phyloP scores from a whole-genome alignment of 2,113 vertebrate genomes.

The Notothenia coriiceps region DNA sequence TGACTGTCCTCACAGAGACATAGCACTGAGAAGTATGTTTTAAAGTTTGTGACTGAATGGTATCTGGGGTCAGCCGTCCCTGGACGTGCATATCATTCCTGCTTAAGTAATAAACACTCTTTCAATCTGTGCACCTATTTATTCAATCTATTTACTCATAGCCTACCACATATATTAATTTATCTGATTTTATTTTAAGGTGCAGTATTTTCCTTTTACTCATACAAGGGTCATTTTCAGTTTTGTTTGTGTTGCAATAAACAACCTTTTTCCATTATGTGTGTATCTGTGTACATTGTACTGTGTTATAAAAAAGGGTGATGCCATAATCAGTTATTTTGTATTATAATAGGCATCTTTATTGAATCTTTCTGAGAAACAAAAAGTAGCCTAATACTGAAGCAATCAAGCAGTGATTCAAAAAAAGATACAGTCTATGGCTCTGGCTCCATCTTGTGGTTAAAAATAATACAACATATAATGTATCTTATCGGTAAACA shows the following conservation, averaged over 20 bases:
- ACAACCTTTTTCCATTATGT: conserved; percentile 74
- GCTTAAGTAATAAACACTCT: conserved; percentile 48
- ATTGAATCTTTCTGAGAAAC: too few relatives aligned
- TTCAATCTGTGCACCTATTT: conserved; percentile 50
- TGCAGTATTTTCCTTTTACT: conserved; percentile 37
- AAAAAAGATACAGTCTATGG: too few relatives aligned
- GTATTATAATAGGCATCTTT: neutral
- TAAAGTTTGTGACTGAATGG: conserved; percentile 1
- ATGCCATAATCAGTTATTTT: neutral
- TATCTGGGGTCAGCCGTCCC: neutral
- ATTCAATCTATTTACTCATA: conserved; percentile 33
- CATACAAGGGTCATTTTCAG: conserved; percentile 13
- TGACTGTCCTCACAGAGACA: conserved; percentile 3
- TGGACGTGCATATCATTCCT: conserved; percentile 36
- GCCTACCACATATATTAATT: conserved; percentile 10
- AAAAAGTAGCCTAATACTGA: too few relatives aligned
- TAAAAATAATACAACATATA: too few relatives aligned
- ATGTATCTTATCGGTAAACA: too few relatives aligned
- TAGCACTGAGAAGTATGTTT: conserved; percentile 12
- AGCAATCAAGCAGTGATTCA: too few relatives aligned
- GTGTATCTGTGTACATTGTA: conserved; percentile 15
- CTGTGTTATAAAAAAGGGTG: neutral
- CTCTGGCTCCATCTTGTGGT: conserved; percentile 70
- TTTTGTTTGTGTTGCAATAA: conserved; percentile 77
- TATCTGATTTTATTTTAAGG: conserved; percentile 20